Evolutionary conservation across 1,140 invertebrate species (phyloP), one percentile per base, ranked within the genome.

Genomic region (Listronotus bonariensis): DNA sequence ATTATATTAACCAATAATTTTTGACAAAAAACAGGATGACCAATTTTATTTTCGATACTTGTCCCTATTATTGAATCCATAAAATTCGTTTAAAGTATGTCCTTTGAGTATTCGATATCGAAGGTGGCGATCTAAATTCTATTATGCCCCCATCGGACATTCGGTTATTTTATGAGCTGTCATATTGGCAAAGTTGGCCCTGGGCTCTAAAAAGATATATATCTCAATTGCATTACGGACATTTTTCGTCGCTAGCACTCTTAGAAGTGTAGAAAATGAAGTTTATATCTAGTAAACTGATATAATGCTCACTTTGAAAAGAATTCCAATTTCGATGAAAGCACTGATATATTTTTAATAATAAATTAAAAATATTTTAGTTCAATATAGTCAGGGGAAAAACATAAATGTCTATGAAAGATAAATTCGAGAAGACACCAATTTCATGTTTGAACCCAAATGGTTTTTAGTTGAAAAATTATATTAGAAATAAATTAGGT

Each of bases 121-220:
- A 70, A 74, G 73, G 73, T 76, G 75, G 72, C 74, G 61, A 73
- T 75, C 73, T 45, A 72, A 77, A 77, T 77, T 72, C 74, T 77
- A 77, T 77, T 77, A 77, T 55, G 41, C 46, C 46, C 68, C 71
- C 53, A 68, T 72, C 70, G 74, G 75, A 76, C 74, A 72, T 73
- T 73, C 74, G 74, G 73, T 77, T 77, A 77, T 73, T 76, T 77
- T 77, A 77, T 74, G 72, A 70, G 68, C 73, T 76, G 75, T 77
- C 75, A 77, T 77, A 77, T 77, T 77, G 74, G 73, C 73, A 70
- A 72, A 66, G 59, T 68, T 71, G 69, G 70, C 70, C 67, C 51
- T 38, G 65, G 71, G 72, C 52, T 53, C 36, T 62, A 48, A 52
- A 51, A 52, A 59, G 65, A 65, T 60, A 65, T 65, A 65, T 65